These are phyloP conservation scores for Scaptomyza montana DNA, from an alignment of 1,140 invertebrate genomes.

Conservation along the genomic window DNA sequence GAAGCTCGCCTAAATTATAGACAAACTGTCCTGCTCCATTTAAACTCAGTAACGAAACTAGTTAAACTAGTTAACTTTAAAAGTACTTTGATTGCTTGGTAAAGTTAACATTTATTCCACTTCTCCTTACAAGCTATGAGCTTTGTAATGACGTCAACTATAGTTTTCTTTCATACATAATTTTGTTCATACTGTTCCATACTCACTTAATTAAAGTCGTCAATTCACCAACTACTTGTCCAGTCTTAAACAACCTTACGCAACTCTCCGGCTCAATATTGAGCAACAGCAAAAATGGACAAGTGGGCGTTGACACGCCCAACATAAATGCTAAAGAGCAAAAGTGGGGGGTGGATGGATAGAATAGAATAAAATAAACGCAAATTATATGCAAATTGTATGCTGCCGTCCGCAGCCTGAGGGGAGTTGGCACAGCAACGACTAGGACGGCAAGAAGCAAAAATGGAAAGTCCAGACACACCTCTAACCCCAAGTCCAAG, in stretches of 20 bases:
- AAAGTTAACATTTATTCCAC: too few species aligned
- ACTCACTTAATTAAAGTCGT: slow-evolving; percentile 29
- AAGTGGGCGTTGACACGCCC: slow-evolving; percentile 37
- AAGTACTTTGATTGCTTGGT: too few species aligned
- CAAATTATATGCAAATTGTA: slow-evolving; percentile 83
- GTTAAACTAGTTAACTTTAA: too few species aligned
- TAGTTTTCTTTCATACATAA: neutral
- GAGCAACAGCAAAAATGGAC: slow-evolving; percentile 37
- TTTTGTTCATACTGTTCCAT: neutral
- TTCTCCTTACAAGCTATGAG: too few species aligned
- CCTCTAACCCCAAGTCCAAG: slow-evolving; percentile 46
- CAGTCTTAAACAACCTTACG: slow-evolving; percentile 25
- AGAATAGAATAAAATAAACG: slow-evolving; percentile 57
- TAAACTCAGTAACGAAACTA: too few species aligned
- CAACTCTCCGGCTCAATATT: slow-evolving; percentile 18
- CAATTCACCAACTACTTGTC: slow-evolving; percentile 27
- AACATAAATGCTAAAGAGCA: slow-evolving; percentile 38
- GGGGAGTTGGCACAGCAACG: slow-evolving; percentile 11
- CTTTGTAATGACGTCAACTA: too few species aligned
- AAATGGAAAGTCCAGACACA: slow-evolving; percentile 79
- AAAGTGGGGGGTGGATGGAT: slow-evolving; percentile 18
- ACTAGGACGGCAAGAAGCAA: slow-evolving; percentile 60
- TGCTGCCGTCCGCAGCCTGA: slow-evolving; percentile 50
- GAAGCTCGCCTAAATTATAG: too few species aligned
- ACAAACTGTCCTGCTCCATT: too few species aligned